These are phyloP conservation scores for Cariama cristata DNA, from an alignment of 2,113 vertebrate genomes.

Conservation along the genomic window DNA sequence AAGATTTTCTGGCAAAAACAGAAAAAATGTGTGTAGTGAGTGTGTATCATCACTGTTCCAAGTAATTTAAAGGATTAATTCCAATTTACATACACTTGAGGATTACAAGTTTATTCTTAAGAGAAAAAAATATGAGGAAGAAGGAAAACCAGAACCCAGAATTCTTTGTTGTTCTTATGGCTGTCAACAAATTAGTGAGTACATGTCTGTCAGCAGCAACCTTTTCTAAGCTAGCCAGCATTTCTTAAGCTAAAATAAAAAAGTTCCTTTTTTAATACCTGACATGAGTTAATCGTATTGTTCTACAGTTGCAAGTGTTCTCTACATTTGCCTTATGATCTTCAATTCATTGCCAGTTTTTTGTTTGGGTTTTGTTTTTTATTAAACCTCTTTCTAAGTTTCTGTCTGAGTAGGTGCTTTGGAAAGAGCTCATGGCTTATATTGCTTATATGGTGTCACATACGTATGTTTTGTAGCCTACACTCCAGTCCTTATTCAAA, in stretches of 20 bases:
- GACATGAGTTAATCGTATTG: neutral
- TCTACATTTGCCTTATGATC: neutral
- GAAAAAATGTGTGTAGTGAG: neutral
- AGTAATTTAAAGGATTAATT: neutral
- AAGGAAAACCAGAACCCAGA: neutral
- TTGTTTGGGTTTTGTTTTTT: neutral
- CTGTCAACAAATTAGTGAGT: neutral
- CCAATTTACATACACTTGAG: neutral
- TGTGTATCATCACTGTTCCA: neutral
- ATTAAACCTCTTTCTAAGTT: neutral
- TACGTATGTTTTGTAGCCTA: neutral
- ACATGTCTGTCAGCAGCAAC: rapidly evolving
- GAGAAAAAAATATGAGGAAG: neutral
- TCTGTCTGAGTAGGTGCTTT: neutral
- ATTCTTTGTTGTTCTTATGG: neutral
- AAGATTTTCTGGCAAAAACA: neutral
- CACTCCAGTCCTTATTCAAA: neutral
- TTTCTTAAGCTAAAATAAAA: neutral
- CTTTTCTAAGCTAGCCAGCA: neutral
- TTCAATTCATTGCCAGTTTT: neutral
- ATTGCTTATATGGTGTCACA: neutral
- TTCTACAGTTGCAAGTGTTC: neutral
- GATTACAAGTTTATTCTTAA: neutral
- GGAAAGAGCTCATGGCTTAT: neutral
- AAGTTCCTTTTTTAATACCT: neutral